Evolutionary conservation across 2,797 vertebrate species (phyloP).

Genomic region (Staurois parvus): DNA sequence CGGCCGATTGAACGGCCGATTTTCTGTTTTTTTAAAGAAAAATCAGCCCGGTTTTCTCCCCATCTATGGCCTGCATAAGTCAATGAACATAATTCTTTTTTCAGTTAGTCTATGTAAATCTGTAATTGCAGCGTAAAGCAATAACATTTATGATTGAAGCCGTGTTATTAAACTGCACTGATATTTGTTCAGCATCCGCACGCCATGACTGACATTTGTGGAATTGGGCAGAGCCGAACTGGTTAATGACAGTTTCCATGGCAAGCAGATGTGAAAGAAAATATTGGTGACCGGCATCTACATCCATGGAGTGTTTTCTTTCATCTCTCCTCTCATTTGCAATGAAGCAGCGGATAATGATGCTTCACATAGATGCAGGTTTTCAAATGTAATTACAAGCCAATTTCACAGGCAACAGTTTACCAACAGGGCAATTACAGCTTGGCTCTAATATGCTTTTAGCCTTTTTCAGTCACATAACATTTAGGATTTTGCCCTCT

Average conservation of each 20-base stretch:
- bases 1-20: too few species aligned
- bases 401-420: conserved; percentile 64
- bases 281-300: conserved; percentile 60
- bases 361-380: conserved; percentile 68
- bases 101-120: too few species aligned
- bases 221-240: not conserved
- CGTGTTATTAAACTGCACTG: not conserved
- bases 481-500: conserved; percentile 63
- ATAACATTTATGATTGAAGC: not conserved
- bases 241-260: conserved; percentile 86
- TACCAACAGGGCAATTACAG: conserved; percentile 66
- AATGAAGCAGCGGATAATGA: conserved; percentile 64
- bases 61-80: too few species aligned
- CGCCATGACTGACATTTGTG: not conserved
- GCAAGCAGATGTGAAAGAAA: conserved; percentile 75
- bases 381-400: conserved; percentile 73
- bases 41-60: too few species aligned
- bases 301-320: conserved; percentile 75
- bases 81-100: too few species aligned
- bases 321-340: conserved; percentile 78
- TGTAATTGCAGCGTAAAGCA: too few species aligned
- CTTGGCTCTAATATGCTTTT: conserved; percentile 61
- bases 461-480: conserved; percentile 23
- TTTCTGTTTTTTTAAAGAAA: too few species aligned
- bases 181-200: not conserved